These are phyloP conservation scores for Conus ventricosus DNA, from an alignment of 1,140 invertebrate genomes.

Conservation along the genomic window DNA sequence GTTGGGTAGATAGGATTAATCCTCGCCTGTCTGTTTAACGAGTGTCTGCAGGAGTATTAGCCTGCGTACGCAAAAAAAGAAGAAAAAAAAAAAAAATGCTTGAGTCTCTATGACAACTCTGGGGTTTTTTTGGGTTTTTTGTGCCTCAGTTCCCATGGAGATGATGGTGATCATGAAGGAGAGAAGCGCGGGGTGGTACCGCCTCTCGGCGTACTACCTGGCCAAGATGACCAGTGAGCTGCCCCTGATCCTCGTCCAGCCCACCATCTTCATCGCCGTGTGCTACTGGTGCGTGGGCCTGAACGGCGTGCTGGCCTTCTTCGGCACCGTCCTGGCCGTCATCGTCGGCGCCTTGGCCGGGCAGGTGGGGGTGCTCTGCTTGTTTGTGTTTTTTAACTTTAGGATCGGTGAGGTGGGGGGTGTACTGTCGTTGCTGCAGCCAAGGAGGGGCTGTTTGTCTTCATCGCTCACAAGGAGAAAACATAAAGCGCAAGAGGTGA, in stretches of 20 bases:
- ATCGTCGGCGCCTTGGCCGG: slow-evolving; percentile 87
- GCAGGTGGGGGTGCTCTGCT: slow-evolving; percentile 76
- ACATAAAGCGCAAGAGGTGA: too few species aligned
- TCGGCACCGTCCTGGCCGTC: slow-evolving; percentile 84
- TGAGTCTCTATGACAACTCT: too few species aligned
- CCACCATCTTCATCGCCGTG: slow-evolving; percentile 79
- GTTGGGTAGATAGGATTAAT: too few species aligned
- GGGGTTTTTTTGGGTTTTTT: too few species aligned
- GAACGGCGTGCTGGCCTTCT: slow-evolving; percentile 78
- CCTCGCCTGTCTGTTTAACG: too few species aligned
- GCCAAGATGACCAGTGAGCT: slow-evolving; percentile 92
- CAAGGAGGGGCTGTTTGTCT: too few species aligned
- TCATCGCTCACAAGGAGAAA: too few species aligned
- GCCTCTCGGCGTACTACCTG: slow-evolving; percentile 89
- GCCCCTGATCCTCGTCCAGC: slow-evolving; percentile 86
- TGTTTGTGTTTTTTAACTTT: not conserved
- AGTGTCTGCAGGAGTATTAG: too few species aligned
- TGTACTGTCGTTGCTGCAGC: too few species aligned
- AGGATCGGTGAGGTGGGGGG: too few species aligned
- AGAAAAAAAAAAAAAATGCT: too few species aligned
- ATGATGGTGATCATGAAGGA: slow-evolving; percentile 91
- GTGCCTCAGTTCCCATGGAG: slow-evolving; percentile 84
- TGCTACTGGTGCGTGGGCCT: slow-evolving; percentile 86
- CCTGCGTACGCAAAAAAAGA: too few species aligned
- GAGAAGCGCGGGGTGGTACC: slow-evolving; percentile 86